Base-by-base conservation (phyloP, 2,113 vertebrate genomes). In the Bos javanicus region DNA sequence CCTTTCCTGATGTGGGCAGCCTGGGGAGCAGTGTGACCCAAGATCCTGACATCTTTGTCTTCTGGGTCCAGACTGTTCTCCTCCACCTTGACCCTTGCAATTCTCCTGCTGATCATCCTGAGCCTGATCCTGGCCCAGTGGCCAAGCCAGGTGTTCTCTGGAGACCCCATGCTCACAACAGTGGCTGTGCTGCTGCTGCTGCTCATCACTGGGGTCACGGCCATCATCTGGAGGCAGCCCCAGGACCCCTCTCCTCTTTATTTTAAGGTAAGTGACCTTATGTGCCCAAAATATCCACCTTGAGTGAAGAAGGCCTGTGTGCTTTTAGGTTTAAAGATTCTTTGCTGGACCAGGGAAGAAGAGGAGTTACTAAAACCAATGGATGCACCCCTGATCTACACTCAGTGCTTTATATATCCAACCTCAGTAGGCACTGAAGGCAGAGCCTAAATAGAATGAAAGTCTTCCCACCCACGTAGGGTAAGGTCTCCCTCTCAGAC, bases 211-310 rank as follows among this genome's bases (percentile, higher is more conserved):
- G 11, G 71, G 23, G 6, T 76, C 39, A 76, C 39, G 0, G 74
- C 4, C 39, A 46, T 46, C 74, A 76, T 83, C 8, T 82, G 62
- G 56, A 78, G 9, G 15, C 46, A 48, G 46, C 10, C 46, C 46
- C 33, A 99, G 98, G 99, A 98, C 98, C 98, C 98, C 10, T 85
- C 97, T 0, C 98, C 92, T 0, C 98, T 99, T 91, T 99, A 98
- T 93, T 99, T 99, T 98, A 99, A 99, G 99, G 99, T 99, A 98
- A 98, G 98, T 87, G 57, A 30, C 1, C 0, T 8, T 12, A 4
- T 48, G 57, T 28, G 10, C 46, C 13, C 33, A 82, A 8, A 43
- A 50, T 33, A 8, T 54, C 13, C 28, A 82, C 46, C 74, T 14
- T 50, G 59, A 71, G 74, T 2, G 5, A 56, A 7, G 23, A 26